phyloP scores from a whole-genome alignment of 2,113 vertebrate species.

The Perca flavescens region DNA sequence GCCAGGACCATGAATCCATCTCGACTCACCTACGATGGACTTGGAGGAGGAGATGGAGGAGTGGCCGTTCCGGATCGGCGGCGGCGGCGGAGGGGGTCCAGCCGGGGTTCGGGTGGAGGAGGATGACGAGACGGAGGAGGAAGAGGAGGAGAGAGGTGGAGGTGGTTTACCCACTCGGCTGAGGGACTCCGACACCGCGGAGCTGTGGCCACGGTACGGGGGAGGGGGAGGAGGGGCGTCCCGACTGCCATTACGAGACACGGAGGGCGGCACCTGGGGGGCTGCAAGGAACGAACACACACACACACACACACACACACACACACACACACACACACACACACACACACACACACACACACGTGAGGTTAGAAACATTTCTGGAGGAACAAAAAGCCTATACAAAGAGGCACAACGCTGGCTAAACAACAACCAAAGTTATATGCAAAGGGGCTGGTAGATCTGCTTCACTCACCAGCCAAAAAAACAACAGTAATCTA shows the following conservation, averaged over 20 bases:
- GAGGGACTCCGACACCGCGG: slow-evolving; percentile 74
- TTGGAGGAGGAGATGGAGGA: slow-evolving; percentile 83
- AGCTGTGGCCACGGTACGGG: slow-evolving; percentile 88
- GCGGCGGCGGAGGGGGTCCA: slow-evolving; percentile 90
- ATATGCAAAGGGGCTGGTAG: too few species aligned
- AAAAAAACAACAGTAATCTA: too few species aligned
- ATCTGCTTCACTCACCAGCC: too few species aligned
- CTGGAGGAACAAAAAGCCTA: too few species aligned
- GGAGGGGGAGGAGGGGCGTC: slow-evolving; percentile 91
- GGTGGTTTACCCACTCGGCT: slow-evolving; percentile 87
- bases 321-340: too few species aligned
- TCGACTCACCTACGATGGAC: slow-evolving; percentile 89
- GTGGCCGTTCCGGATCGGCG: slow-evolving; percentile 93
- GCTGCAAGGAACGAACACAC: slow-evolving; percentile 72
- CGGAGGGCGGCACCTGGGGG: slow-evolving; percentile 79
- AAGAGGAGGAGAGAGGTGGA: slow-evolving; percentile 82
- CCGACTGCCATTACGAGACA: slow-evolving; percentile 88
- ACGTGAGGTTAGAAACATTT: too few species aligned
- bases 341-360: too few species aligned
- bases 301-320: too few species aligned
- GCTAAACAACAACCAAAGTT: too few species aligned
- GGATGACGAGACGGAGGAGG: slow-evolving; percentile 83
- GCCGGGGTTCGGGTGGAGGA: slow-evolving; percentile 87
- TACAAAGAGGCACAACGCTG: too few species aligned
- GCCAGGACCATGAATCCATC: too few species aligned